phyloP scores from a whole-genome alignment of 2,113 vertebrate genomes.

The Callospermophilus lateralis region DNA sequence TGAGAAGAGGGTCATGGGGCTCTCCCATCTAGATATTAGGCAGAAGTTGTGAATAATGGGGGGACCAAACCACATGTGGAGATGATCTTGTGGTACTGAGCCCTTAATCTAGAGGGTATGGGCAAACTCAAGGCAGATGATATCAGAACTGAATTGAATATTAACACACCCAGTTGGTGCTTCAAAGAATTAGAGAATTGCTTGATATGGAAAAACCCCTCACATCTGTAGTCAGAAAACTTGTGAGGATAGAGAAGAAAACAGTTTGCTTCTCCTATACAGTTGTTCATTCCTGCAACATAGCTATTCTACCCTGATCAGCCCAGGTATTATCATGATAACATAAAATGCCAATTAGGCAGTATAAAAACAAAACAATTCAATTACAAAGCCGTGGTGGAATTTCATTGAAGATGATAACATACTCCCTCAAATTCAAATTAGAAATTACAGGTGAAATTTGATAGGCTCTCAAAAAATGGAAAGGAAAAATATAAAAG shows the following conservation, averaged over 20 bases:
- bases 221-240: neutral
- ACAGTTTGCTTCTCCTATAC: neutral
- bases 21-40: neutral
- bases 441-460: constrained; percentile 14
- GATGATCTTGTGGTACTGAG: neutral
- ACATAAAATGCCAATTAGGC: neutral
- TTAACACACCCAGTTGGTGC: neutral
- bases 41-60: neutral
- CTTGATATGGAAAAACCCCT: neutral
- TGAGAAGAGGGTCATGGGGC: neutral
- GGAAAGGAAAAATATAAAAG: neutral
- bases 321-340: neutral
- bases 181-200: neutral
- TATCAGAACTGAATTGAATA: neutral
- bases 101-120: neutral
- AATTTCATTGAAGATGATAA: neutral
- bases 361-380: neutral
- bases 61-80: neutral
- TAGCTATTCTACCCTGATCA: neutral
- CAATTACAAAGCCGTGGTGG: constrained; percentile 6
- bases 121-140: neutral
- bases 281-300: neutral
- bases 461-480: neutral
- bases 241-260: neutral
- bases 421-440: constrained; percentile 6